Conservation (phyloP, 2,888 invertebrate genomes). For the Phortica magna region DNA sequence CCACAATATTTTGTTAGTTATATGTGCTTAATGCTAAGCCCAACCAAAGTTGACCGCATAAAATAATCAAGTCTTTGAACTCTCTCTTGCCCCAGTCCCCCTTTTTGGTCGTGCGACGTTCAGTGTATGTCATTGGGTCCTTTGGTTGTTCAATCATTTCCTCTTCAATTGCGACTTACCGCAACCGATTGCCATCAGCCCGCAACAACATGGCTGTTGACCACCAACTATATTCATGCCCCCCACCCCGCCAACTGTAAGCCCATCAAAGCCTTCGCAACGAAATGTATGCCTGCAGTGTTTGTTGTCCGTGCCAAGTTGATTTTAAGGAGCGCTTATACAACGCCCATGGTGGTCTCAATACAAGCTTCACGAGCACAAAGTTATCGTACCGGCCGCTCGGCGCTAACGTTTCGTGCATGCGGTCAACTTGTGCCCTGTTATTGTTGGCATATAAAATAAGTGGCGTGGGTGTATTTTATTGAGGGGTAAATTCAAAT, state of each 20-base stretch:
- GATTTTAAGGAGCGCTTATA: too few relatives aligned
- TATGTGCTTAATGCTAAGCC: slow-evolving; percentile 35
- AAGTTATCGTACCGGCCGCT: background rate
- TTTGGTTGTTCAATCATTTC: slow-evolving; percentile 63
- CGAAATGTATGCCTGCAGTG: too few relatives aligned
- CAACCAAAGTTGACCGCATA: slow-evolving; percentile 59
- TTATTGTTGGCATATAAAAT: background rate
- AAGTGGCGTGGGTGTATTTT: background rate
- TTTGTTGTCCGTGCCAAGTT: too few relatives aligned
- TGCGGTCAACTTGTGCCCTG: background rate
- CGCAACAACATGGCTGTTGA: slow-evolving; percentile 71
- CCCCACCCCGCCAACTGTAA: background rate
- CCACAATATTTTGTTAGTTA: background rate
- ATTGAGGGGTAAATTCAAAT: too few relatives aligned
- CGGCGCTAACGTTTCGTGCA: background rate
- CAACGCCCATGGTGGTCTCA: too few relatives aligned
- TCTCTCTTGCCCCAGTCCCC: background rate
- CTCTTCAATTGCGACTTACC: slow-evolving; percentile 61
- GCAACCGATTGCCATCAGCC: slow-evolving; percentile 60
- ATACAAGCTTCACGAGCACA: too few relatives aligned
- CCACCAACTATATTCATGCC: slow-evolving; percentile 20
- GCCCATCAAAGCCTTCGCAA: too few relatives aligned
- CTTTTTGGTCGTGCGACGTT: background rate
- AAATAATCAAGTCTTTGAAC: slow-evolving; percentile 75
- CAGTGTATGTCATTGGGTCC: slow-evolving; percentile 56